Percentiles rank a stretch among this genome's conserved stretches.
phyloP scores from a whole-genome alignment of 2,113 vertebrate species.

The Cochlearius cochlearius region DNA sequence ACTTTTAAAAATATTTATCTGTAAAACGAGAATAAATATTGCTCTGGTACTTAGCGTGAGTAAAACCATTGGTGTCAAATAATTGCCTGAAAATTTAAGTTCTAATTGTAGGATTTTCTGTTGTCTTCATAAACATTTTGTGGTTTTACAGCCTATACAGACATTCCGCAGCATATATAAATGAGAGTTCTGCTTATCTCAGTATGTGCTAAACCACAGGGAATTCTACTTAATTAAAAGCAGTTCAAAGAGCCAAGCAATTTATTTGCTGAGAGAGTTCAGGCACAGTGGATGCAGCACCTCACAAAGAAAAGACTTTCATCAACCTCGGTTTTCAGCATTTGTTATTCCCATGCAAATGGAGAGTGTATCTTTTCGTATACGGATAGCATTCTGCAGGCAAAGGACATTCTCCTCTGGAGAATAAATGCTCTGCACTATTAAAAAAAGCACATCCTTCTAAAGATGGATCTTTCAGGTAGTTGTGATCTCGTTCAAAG shows the following conservation, averaged over 20 bases:
- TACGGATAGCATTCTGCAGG: neutral
- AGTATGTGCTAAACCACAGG: neutral
- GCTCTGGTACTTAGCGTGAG: neutral
- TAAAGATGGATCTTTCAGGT: neutral
- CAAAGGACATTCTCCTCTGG: neutral
- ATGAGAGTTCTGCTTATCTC: neutral
- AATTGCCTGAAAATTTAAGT: neutral
- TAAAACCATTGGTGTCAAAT: neutral
- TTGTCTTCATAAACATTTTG: neutral
- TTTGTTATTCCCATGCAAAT: neutral
- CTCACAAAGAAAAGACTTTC: neutral
- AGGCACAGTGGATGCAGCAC: neutral
- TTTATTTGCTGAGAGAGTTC: neutral
- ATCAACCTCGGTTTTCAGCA: neutral
- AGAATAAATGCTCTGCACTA: neutral
- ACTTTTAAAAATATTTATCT: neutral
- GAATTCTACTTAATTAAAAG: neutral
- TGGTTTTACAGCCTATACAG: neutral
- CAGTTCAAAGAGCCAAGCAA: neutral
- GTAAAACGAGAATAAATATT: neutral
- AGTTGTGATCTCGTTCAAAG: neutral
- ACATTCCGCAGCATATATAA: neutral
- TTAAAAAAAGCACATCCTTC: neutral
- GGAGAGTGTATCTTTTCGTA: neutral
- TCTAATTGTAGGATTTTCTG: neutral